A percentile compares a stretch with the other conserved stretches of the same genome.
Conservation (phyloP, 1,140 invertebrate genomes). For the Lepidurus packardi region DNA sequence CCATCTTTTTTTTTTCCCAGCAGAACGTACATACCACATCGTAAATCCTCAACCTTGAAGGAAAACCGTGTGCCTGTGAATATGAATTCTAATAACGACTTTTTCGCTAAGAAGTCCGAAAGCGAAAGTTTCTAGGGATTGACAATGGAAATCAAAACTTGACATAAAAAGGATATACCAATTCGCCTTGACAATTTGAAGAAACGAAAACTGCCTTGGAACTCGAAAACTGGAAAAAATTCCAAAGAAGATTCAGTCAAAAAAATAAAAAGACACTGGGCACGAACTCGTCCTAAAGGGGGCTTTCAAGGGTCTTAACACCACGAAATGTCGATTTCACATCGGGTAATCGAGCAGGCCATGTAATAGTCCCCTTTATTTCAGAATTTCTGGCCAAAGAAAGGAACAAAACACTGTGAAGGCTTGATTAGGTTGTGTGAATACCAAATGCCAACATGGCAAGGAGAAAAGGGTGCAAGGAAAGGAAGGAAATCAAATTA, state of each 20-base stretch:
- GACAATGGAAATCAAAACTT: neutral
- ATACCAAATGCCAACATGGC: neutral
- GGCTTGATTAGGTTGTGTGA: neutral
- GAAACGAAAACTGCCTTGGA: neutral
- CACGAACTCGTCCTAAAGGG: neutral
- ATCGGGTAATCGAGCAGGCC: neutral
- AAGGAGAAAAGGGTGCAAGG: neutral
- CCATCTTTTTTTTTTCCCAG: neutral
- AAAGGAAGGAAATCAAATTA: too few species aligned
- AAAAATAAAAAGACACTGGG: neutral
- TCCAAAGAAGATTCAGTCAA: neutral
- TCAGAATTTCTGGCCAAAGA: neutral
- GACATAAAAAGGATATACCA: neutral
- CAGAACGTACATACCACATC: neutral
- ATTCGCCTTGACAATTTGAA: neutral
- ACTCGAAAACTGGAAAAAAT: too few species aligned
- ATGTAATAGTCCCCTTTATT: neutral
- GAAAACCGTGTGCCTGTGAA: neutral
- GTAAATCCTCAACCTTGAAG: neutral
- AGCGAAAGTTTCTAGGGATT: neutral
- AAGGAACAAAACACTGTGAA: neutral
- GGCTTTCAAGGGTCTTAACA: neutral
- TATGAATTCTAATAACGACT: neutral
- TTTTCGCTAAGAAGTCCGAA: neutral
- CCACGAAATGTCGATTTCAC: slow-evolving; percentile 21